These are phyloP conservation scores for Ceyx melanurus DNA, from an alignment of 2,113 vertebrate genomes.

Conservation along the genomic window DNA sequence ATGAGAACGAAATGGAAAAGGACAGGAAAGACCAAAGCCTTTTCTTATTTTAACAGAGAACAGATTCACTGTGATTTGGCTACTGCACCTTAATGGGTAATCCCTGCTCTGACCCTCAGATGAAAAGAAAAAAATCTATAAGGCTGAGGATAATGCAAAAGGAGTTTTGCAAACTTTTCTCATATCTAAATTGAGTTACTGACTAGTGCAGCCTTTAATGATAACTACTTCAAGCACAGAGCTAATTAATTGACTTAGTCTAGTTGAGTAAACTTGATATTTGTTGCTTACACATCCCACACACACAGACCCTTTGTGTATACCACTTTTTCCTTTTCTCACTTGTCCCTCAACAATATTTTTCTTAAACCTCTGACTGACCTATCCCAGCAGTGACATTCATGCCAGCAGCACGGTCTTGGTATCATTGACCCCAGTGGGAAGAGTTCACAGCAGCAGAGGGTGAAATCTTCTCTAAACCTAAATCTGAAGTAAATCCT, in stretches of 20 bases:
- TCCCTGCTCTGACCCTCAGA: constrained; percentile 29
- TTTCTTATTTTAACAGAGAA: constrained; percentile 4
- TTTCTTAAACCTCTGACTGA: background rate
- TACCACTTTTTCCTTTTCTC: background rate
- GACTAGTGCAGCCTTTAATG: constrained; percentile 12
- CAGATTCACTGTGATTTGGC: constrained; percentile 21
- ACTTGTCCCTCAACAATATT: background rate
- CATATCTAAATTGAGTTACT: constrained; percentile 26
- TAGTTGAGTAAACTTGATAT: background rate
- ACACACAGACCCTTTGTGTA: background rate
- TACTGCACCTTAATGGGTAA: constrained; percentile 40
- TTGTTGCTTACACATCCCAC: background rate
- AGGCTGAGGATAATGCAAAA: constrained; percentile 31
- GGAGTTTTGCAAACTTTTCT: constrained; percentile 52
- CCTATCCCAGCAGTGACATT: background rate
- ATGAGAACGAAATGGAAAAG: background rate
- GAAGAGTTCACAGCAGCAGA: background rate
- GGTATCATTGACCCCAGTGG: background rate
- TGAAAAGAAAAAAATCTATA: constrained; percentile 39
- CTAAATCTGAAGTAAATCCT: background rate
- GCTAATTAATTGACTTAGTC: constrained; percentile 20
- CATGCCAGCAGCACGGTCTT: background rate
- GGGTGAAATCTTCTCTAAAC: background rate
- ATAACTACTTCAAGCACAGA: constrained; percentile 9
- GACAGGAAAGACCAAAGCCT: constrained; percentile 6